These are phyloP conservation scores for Balanococcus diminutus DNA, from an alignment of 2,888 invertebrate genomes.

Conservation along the genomic window DNA sequence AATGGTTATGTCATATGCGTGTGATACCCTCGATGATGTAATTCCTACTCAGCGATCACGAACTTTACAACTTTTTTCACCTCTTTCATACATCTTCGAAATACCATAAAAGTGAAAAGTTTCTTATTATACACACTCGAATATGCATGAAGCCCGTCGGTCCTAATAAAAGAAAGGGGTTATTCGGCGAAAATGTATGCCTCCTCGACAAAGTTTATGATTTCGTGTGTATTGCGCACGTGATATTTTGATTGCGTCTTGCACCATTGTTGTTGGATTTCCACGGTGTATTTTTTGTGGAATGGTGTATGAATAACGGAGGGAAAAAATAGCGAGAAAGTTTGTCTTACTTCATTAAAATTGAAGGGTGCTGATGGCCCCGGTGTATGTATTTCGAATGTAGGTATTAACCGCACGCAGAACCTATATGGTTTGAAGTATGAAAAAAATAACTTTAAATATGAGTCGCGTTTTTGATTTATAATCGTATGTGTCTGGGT, in stretches of 20 bases:
- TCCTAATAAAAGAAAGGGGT: not conserved
- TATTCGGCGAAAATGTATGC: not conserved
- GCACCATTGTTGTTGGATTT: not conserved
- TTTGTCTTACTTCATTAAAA: constrained; percentile 8
- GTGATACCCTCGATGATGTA: constrained; percentile 7
- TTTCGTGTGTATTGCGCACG: constrained; percentile 11
- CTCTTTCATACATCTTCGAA: not conserved
- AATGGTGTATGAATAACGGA: not conserved
- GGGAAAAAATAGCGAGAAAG: not conserved
- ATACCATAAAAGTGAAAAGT: constrained; percentile 11
- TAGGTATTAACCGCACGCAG: constrained; percentile 7
- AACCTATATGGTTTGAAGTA: not conserved
- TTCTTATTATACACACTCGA: constrained; percentile 1
- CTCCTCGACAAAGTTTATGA: not conserved
- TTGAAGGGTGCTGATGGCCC: constrained; percentile 20
- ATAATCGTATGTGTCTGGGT: not conserved
- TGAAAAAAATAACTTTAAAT: not conserved
- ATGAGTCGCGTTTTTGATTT: not conserved
- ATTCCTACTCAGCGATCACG: not conserved
- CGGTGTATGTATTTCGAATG: not conserved
- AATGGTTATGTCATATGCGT: not conserved
- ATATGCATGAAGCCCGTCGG: not conserved
- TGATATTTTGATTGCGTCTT: not conserved
- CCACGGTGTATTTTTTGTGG: not conserved
- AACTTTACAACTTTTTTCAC: constrained; percentile 5